phyloP scores from a whole-genome alignment of 1,140 invertebrate genomes.

The Eupeodes corollae region DNA sequence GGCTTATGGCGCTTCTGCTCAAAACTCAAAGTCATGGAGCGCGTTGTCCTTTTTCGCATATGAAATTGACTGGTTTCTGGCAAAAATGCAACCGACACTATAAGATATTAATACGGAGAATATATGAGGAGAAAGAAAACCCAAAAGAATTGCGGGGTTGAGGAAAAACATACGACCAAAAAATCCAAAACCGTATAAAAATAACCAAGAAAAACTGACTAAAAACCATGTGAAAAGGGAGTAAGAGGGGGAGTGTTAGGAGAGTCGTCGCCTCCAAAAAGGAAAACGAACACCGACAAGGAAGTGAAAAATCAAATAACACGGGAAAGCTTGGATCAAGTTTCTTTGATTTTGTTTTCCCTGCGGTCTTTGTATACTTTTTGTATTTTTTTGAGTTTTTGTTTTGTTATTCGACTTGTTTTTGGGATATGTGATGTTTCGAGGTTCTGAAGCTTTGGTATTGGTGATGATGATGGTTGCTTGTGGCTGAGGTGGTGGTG shows the following conservation, averaged over 20 bases:
- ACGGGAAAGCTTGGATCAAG: slow-evolving; percentile 1
- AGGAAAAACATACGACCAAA: not conserved
- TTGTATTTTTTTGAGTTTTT: too few species aligned
- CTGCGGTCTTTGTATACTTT: not conserved
- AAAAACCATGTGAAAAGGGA: too few species aligned
- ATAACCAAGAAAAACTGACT: not conserved
- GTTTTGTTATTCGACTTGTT: too few species aligned
- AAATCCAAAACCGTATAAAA: not conserved
- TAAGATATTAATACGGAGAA: not conserved
- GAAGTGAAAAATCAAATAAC: slow-evolving; percentile 1
- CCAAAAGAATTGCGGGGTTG: not conserved
- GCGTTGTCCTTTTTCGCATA: not conserved
- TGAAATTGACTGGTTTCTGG: not conserved
- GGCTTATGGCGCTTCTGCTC: too few species aligned
- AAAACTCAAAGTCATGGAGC: not conserved
- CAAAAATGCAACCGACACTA: not conserved
- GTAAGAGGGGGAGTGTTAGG: too few species aligned
- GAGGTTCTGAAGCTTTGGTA: too few species aligned
- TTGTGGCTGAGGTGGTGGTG: too few species aligned
- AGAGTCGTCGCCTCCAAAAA: not conserved
- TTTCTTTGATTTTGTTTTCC: slow-evolving; percentile 4
- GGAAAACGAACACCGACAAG: not conserved
- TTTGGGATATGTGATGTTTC: too few species aligned
- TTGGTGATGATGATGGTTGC: too few species aligned
- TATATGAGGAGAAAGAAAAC: too few species aligned